A percentile compares a stretch with the other conserved stretches of the same genome.
Evolutionary conservation across 2,888 invertebrate species (phyloP).

Genomic region (Acleris cristana): DNA sequence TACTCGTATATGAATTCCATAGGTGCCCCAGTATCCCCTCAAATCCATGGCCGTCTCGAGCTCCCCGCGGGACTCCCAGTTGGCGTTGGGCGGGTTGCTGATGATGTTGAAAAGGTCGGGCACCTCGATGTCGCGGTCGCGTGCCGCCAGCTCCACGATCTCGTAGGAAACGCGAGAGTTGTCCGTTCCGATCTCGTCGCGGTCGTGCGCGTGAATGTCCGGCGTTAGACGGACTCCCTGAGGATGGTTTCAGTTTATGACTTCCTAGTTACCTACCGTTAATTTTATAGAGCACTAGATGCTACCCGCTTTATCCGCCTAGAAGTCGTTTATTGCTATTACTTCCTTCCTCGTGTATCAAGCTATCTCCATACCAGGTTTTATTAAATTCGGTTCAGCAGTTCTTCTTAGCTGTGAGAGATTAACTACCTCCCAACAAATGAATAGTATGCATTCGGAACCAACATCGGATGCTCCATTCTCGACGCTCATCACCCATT

Average conservation of each 20-base stretch:
- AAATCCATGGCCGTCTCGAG: constrained; percentile 72
- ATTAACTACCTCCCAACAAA: too few species aligned
- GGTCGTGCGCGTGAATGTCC: constrained; percentile 76
- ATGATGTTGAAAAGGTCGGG: constrained; percentile 65
- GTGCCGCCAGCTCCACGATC: constrained; percentile 61
- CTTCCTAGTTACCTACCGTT: neutral
- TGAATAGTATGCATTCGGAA: too few species aligned
- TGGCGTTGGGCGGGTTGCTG: constrained; percentile 36
- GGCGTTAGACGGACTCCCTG: constrained; percentile 59
- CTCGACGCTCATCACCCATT: too few species aligned
- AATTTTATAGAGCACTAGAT: too few species aligned
- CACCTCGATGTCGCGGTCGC: constrained; percentile 54
- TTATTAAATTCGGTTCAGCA: too few species aligned
- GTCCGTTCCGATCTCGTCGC: constrained; percentile 78
- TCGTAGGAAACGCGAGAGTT: constrained; percentile 82
- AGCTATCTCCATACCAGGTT: too few species aligned
- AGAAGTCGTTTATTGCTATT: too few species aligned
- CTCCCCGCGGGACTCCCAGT: constrained; percentile 53
- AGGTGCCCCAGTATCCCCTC: constrained; percentile 83
- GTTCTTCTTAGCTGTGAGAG: too few species aligned
- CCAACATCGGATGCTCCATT: too few species aligned
- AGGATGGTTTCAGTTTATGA: neutral
- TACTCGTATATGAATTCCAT: constrained; percentile 79
- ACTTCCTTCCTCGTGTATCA: too few species aligned
- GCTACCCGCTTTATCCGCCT: too few species aligned